phyloP scores from a whole-genome alignment of 1,140 invertebrate genomes.

The Oedothorax gibbosus region DNA sequence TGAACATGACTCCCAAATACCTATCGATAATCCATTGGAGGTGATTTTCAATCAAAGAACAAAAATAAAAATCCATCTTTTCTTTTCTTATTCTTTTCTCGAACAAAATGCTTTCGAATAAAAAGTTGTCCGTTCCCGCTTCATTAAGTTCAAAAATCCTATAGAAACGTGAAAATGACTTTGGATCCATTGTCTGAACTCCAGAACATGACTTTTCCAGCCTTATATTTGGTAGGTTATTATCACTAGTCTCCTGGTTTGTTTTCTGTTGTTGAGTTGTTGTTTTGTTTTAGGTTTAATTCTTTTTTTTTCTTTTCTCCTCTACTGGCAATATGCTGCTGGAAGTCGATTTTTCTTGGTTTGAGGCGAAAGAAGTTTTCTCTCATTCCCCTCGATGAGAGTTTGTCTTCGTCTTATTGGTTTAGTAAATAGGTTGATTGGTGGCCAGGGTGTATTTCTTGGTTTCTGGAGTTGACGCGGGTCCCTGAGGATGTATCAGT shows the following conservation, averaged over 20 bases:
- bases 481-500: neutral
- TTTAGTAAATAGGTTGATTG: constrained; percentile 25
- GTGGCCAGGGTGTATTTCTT: neutral
- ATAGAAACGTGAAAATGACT: constrained; percentile 16
- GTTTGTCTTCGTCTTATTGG: constrained; percentile 16
- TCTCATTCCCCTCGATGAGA: neutral
- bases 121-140: constrained; percentile 23
- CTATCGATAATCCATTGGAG: constrained; percentile 11
- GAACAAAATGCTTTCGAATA: neutral
- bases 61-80: constrained; percentile 12
- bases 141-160: constrained; percentile 29
- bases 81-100: neutral
- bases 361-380: neutral
- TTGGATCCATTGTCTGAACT: constrained; percentile 17
- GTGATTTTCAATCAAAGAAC: constrained; percentile 35
- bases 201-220: neutral
- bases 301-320: neutral
- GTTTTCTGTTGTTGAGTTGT: constrained; percentile 2
- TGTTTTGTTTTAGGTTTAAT: neutral
- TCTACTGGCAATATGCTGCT: neutral
- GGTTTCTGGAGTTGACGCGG: neutral
- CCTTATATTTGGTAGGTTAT: constrained; percentile 6
- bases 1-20: neutral
- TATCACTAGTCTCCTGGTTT: constrained; percentile 3
- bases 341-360: neutral